Evolutionary conservation across 2,888 invertebrate genomes (phyloP).

Genomic region (Formica aserva): DNA sequence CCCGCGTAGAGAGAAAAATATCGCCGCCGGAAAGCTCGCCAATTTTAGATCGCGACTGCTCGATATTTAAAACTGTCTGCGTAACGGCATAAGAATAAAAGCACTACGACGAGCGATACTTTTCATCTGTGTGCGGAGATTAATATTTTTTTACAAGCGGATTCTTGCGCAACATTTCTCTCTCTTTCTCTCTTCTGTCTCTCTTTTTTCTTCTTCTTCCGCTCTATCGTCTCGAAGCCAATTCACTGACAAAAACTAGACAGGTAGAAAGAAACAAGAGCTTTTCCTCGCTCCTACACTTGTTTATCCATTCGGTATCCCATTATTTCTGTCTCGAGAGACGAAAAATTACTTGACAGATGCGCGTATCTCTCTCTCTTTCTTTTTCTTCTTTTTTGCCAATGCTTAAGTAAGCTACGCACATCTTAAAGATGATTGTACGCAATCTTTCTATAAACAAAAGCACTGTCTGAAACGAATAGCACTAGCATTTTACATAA

Average conservation of each 20-base stretch:
- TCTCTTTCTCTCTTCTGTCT: background rate
- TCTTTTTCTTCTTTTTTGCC: conserved; percentile 85
- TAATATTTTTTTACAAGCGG: conserved; percentile 41
- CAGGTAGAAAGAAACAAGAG: background rate
- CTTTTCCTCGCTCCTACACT: background rate
- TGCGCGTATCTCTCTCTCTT: conserved; percentile 85
- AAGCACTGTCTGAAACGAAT: conserved; percentile 78
- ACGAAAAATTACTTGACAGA: conserved; percentile 86
- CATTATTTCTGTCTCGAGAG: conserved; percentile 15
- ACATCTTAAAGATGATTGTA: conserved; percentile 86
- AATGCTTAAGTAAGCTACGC: conserved; percentile 86
- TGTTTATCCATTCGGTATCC: background rate
- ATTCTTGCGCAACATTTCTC: conserved; percentile 9
- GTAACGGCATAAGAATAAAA: conserved; percentile 42
- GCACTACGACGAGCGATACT: conserved; percentile 21
- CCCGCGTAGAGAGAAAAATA: conserved; percentile 40
- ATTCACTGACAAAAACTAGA: conserved; percentile 23
- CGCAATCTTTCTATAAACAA: conserved; percentile 67
- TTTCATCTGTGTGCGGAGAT: conserved; percentile 34
- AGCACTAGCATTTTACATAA: conserved; percentile 80
- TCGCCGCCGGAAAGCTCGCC: conserved; percentile 50
- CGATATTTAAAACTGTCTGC: conserved; percentile 49
- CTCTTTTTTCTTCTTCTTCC: background rate
- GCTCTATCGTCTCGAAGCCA: conserved; percentile 13
- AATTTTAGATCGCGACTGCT: conserved; percentile 42